Conservation (phyloP, 2,888 invertebrate genomes). For the Xiphydria camelus region DNA sequence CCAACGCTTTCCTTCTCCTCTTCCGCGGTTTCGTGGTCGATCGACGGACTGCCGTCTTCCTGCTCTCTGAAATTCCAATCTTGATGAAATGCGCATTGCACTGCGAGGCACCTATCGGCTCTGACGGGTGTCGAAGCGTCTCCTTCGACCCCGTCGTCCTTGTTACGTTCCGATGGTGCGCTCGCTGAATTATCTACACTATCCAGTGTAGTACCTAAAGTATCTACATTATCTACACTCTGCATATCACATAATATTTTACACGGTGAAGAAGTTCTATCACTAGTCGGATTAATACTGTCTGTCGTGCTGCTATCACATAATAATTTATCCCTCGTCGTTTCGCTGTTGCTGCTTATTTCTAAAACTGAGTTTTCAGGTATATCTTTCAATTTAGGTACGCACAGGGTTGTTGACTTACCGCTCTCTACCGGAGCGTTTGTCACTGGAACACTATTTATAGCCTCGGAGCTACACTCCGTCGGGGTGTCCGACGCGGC, state of each 20-base stretch:
- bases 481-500: too few relatives aligned
- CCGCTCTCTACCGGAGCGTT: not conserved
- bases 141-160: conserved; percentile 9
- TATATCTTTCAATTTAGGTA: conserved; percentile 37
- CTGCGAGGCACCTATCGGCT: too few relatives aligned
- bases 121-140: too few relatives aligned
- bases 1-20: too few relatives aligned
- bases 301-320: conserved; percentile 46
- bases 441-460: conserved; percentile 12
- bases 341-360: conserved; percentile 23
- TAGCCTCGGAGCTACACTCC: conserved; percentile 24
- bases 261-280: conserved; percentile 40
- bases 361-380: conserved; percentile 38
- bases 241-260: conserved; percentile 36
- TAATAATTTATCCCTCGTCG: conserved; percentile 25
- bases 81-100: too few relatives aligned
- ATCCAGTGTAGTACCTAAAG: conserved; percentile 18
- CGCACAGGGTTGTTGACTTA: conserved; percentile 24
- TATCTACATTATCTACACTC: conserved; percentile 32
- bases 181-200: conserved; percentile 23
- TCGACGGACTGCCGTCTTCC: too few relatives aligned
- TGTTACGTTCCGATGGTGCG: conserved; percentile 19
- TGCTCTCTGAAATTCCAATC: too few relatives aligned
- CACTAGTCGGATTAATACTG: conserved; percentile 50
- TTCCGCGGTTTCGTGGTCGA: too few relatives aligned